A percentile compares a stretch with the other conserved stretches of the same genome.
Evolutionary conservation across 2,113 vertebrate genomes (phyloP).

Genomic region (Xerus inauris): DNA sequence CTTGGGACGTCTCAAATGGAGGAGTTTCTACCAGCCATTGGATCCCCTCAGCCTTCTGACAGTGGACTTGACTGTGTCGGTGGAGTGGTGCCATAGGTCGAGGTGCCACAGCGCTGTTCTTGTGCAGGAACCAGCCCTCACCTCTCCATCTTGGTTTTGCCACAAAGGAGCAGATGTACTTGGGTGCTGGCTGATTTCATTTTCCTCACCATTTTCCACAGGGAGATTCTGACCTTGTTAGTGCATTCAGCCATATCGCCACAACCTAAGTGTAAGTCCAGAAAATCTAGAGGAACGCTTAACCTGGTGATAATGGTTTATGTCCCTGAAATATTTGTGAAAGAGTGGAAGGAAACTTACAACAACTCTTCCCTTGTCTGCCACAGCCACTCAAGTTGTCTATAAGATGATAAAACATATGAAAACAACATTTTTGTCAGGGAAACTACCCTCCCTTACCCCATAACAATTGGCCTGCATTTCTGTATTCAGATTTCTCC

Average conservation of each 20-base stretch:
- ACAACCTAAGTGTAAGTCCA: background rate
- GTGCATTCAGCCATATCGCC: background rate
- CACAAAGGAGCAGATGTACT: background rate
- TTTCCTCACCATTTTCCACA: background rate
- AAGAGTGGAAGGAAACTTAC: background rate
- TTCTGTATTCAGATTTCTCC: background rate
- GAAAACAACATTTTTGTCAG: background rate
- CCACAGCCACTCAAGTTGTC: background rate
- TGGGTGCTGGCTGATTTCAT: background rate
- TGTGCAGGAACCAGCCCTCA: background rate
- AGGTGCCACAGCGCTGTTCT: background rate
- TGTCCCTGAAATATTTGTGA: background rate
- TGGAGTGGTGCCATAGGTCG: slow-evolving; percentile 92
- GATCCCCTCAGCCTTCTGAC: slow-evolving; percentile 97
- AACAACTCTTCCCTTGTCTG: background rate
- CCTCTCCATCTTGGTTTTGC: background rate
- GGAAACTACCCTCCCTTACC: background rate
- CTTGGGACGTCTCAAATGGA: background rate
- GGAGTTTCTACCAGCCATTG: slow-evolving; percentile 94
- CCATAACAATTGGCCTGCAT: background rate
- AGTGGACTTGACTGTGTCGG: slow-evolving; percentile 95
- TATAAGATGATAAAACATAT: background rate
- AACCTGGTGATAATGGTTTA: background rate
- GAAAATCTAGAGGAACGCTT: background rate
- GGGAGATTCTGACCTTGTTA: background rate